These are phyloP conservation scores for Sebastolobus alascanus DNA, from an alignment of 2,797 vertebrate genomes.

Conservation along the genomic window DNA sequence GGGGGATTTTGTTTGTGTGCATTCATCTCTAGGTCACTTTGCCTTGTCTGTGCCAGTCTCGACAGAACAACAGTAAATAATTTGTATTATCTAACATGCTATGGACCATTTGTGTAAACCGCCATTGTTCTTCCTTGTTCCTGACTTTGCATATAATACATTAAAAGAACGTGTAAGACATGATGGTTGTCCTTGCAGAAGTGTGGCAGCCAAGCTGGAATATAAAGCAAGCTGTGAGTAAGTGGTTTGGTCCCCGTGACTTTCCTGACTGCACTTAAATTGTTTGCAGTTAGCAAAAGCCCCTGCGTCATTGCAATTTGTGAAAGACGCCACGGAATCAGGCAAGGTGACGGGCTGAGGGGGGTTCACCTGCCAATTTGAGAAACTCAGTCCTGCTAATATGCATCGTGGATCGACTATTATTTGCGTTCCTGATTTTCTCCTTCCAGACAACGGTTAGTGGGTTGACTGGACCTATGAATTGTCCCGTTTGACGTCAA, in stretches of 20 bases:
- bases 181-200: neutral
- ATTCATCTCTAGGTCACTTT: neutral
- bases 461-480: neutral
- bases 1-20: neutral
- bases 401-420: neutral
- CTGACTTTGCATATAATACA: conserved; percentile 4
- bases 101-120: neutral
- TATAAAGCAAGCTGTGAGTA: conserved; percentile 22
- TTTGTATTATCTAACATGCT: neutral
- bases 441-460: neutral
- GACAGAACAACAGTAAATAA: neutral
- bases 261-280: conserved; percentile 8
- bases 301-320: neutral
- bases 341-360: neutral
- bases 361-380: neutral
- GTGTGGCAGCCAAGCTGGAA: conserved; percentile 21
- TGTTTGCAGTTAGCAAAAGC: conserved; percentile 9
- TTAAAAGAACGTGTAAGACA: conserved; percentile 6
- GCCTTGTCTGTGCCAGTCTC: neutral
- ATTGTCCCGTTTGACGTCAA: neutral
- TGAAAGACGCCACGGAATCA: neutral
- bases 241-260: neutral
- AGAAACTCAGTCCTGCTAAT: neutral
- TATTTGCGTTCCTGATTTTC: neutral
- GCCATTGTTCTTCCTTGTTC: neutral